Base-by-base conservation (phyloP, 2,888 invertebrate genomes). In the Cerceris ruficornis region DNA sequence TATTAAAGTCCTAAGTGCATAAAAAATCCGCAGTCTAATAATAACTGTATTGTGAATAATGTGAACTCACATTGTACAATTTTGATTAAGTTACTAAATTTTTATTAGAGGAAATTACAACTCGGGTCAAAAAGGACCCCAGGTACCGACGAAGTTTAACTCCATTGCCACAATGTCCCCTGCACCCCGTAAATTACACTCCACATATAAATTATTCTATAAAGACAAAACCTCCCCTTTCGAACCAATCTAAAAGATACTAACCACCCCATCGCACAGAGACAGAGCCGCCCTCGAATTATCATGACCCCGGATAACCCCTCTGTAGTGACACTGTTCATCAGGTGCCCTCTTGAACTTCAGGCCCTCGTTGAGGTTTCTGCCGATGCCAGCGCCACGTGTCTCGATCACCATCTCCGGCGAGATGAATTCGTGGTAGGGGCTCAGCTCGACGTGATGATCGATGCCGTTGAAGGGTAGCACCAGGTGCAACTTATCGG, bases 391-490 rank as follows among this genome's bases (percentile, higher is more conserved):
- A 70, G 90, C 91, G 72, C 92, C 92, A 89, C 95, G 95, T 55
- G 95, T 94, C 92, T 97, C 97, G 85, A 97, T 94, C 78, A 97
- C 93, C 92, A 97, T 92, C 72, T 94, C 94, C 39, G 94, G 93
- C 6, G 94, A 93, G 66, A 94, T 85, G 74, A 94, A 93, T 14
- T 91, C 92, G 81, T 93, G 93, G 86, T 94, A 94, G 4, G 94
- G 94, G 88, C 90, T 92, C 50, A 94, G 87, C 76, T 93, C 93
- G 55, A 94, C 81, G 64, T 93, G 93, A 77, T 93, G 92, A 65
- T 92, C 89, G 65, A 81, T 75, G 6, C 89, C 91, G 58, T 88
- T 85, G 73, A 92, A 88, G 8, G 89, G 86, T 49, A 92, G 74
- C 67, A 88, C 79, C 76, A 92, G 87, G 79, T 92, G 91, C 55